phyloP scores from a whole-genome alignment of 2,113 vertebrate genomes.

The Pitta sordida region DNA sequence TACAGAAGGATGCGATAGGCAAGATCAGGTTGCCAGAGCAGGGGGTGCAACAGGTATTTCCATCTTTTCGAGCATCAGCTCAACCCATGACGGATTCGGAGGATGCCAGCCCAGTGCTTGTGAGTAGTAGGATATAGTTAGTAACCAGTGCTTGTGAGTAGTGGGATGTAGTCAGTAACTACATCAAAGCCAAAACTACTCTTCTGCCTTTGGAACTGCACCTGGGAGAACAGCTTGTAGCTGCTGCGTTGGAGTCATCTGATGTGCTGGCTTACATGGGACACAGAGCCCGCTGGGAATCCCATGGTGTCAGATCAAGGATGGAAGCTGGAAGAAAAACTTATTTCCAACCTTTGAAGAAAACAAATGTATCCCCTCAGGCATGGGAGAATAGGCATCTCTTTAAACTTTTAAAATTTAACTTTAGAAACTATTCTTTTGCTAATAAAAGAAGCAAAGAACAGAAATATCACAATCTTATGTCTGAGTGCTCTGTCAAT shows the following conservation, averaged over 20 bases:
- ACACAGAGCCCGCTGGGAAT: not conserved
- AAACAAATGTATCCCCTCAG: not conserved
- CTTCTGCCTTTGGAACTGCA: rapidly evolving
- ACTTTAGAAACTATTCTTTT: not conserved
- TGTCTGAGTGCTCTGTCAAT: not conserved
- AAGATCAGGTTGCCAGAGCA: not conserved
- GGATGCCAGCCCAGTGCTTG: not conserved
- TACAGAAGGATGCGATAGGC: rapidly evolving
- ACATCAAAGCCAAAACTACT: not conserved
- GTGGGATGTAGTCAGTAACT: not conserved
- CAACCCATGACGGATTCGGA: rapidly evolving
- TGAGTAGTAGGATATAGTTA: not conserved
- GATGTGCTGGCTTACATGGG: not conserved
- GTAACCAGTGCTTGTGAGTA: not conserved
- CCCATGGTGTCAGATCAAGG: not conserved
- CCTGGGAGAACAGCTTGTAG: not conserved
- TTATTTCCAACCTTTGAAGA: not conserved
- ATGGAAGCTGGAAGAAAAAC: not conserved
- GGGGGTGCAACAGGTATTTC: not conserved
- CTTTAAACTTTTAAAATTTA: not conserved
- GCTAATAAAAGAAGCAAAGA: not conserved
- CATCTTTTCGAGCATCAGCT: rapidly evolving
- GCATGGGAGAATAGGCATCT: not conserved
- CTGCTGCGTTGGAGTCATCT: not conserved
- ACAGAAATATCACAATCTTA: not conserved